Evolutionary conservation across 1,140 invertebrate genomes (phyloP), one percentile per base, ranked within the genome.

Genomic region (Papilio glaucus): DNA sequence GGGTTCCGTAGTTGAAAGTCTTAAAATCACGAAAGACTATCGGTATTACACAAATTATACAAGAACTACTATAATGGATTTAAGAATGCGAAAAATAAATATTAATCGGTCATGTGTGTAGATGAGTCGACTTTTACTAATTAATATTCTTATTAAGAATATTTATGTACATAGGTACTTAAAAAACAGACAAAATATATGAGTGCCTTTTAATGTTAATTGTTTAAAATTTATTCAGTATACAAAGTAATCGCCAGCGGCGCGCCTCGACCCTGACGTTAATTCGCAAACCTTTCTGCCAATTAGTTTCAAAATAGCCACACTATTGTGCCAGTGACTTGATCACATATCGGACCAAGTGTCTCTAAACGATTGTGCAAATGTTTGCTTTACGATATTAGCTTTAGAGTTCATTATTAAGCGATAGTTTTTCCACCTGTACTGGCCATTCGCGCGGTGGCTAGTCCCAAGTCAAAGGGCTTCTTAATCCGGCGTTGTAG

Each of bases 401-500:
- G 7, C 6, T 7, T 49, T 81, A 86, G 61, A 73, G 79, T 79
- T 74, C 21, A 67, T 68, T 74, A 69, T 79, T 75, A 29, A 42
- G 71, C 72, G 37, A 10, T 29, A 21, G 9, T n/a, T 37, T 18
- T 21, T 3, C 42, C 24, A 63, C 53, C 57, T 75, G 73, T 78
- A 80, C 82, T 76, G 86, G 84, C 80, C 78, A 87, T 78, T 85
- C 79, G 81, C 77, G 74, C 81, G 80, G 78, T 84, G 84, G 77
- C 80, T 84, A 90, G 85, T 86, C 90, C 87, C 88, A 89, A 91
- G 86, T 91, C 88, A 91, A 91, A 90, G 86, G 90, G 90, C 90
- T 92, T 92, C 90, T 91, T 92, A 92, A 92, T 92, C 89, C 89
- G 85, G 88, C 85, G 85, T 90, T 89, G 90, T 91, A 90, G 90